These are phyloP conservation scores for Drosophila fulvimacula DNA, from an alignment of 2,888 invertebrate species.

Conservation along the genomic window DNA sequence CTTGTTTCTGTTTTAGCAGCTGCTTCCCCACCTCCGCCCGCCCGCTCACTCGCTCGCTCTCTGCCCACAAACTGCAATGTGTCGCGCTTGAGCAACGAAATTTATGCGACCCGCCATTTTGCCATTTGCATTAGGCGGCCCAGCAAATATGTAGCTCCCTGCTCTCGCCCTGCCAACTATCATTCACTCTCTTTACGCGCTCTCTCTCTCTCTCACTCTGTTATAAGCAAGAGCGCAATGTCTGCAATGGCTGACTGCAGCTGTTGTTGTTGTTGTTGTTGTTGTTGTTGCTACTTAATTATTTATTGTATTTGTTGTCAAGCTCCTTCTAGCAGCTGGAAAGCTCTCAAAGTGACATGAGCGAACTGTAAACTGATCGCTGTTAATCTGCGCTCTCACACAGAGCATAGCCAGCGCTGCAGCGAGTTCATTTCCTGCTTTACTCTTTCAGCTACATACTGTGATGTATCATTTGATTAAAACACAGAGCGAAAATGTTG, in stretches of 20 bases:
- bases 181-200: constrained; percentile 5
- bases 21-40: constrained; percentile 4
- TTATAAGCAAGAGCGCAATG: constrained; percentile 16
- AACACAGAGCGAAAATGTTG: background rate
- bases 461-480: too few species aligned
- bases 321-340: constrained; percentile 1
- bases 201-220: constrained; percentile 3
- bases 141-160: constrained; percentile 31
- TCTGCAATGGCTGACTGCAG: constrained; percentile 31
- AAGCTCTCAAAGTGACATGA: background rate
- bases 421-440: background rate
- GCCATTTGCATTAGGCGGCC: constrained; percentile 51
- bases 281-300: constrained; percentile 18
- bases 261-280: constrained; percentile 15
- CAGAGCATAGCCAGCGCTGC: background rate
- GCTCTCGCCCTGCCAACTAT: constrained; percentile 2
- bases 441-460: background rate
- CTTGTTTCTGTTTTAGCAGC: constrained; percentile 18
- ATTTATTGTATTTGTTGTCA: constrained; percentile 12
- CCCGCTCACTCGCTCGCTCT: background rate
- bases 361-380: constrained; percentile 8
- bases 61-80: constrained; percentile 32
- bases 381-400: background rate
- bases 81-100: constrained; percentile 71
- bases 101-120: constrained; percentile 73